Base-by-base conservation (phyloP, 2,888 invertebrate species). In the Melipona beecheii region DNA sequence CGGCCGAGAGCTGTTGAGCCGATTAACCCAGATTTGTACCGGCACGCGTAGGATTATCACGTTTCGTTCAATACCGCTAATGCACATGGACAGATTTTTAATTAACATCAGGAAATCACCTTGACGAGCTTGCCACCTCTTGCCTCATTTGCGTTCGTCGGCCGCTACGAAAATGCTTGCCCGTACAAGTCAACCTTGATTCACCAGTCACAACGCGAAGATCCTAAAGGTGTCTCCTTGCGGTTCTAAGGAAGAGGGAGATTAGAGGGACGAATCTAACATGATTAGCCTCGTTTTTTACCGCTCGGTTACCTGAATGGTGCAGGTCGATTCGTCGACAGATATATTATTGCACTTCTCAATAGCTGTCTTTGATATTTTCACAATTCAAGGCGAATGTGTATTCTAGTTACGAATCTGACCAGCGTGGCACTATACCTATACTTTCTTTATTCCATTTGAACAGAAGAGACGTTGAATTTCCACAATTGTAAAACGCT, bases 1-100 rank as follows among this genome's bases (percentile, higher is more conserved):
- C 31, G 62, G 62, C 64, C 60, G 72, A 81, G 72, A 80, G 83
- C 80, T 80, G 84, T 84, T 86, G 85, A 90, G 87, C 86, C 86
- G 87, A 89, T 90, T 90, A 90, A 89, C 90, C 88, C 87, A 87
- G 89, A 85, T 86, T 79, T 84, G 74, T 64, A 69, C 66, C 17
- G 49, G 64, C 65, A 31, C 69, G 69, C 79, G 76, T 73, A 78
- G 80, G 79, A 85, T 84, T 84, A 77, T 78, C 62, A 27, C 69
- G 74, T 74, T 76, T 43, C 73, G 72, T 74, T 74, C 71, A 72
- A 80, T 81, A 79, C 81, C 77, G 75, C 81, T 87, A 84, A 77
- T 81, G 81, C 81, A 75, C 65, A 27, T 64, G 17, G 72, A 78
- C 72, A 84, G 72, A 65, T 73, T 78, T 83, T 72, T 78, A 75